A percentile compares a stretch with the other conserved stretches of the same genome.
These are phyloP conservation scores for Macquaria australasica DNA, from an alignment of 2,113 vertebrate species.

Conservation along the genomic window DNA sequence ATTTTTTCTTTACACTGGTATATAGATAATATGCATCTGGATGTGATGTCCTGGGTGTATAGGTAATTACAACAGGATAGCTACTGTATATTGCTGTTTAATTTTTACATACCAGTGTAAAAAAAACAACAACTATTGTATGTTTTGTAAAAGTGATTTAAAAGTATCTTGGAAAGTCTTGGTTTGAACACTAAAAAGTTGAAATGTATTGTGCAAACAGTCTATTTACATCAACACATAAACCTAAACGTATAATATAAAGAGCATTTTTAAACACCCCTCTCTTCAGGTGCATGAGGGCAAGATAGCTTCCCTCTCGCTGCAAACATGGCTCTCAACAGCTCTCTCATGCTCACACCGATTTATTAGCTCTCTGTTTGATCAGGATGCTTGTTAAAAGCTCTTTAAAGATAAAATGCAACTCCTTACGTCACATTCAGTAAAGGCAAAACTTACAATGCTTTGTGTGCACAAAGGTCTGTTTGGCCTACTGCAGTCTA, in stretches of 20 bases:
- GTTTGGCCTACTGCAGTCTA: slow-evolving; percentile 3
- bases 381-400: slow-evolving; percentile 43
- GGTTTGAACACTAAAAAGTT: slow-evolving; percentile 6
- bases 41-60: neutral
- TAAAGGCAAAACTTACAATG: slow-evolving; percentile 9
- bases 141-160: slow-evolving; percentile 17
- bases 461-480: slow-evolving; percentile 19
- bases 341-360: neutral
- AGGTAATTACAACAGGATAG: neutral
- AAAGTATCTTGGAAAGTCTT: slow-evolving; percentile 13
- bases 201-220: neutral
- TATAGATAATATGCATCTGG: neutral
- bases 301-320: neutral
- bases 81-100: neutral
- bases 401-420: slow-evolving; percentile 15
- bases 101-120: slow-evolving; percentile 10
- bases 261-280: neutral
- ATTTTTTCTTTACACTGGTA: neutral
- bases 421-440: slow-evolving; percentile 13
- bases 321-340: slow-evolving; percentile 16
- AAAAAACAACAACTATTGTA: neutral
- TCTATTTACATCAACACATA: slow-evolving; percentile 26
- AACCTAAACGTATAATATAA: slow-evolving; percentile 5
- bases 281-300: neutral
- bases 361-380: slow-evolving; percentile 41